Base-by-base conservation (phyloP, 2,113 vertebrate species). In the Xiphophorus hellerii region DNA sequence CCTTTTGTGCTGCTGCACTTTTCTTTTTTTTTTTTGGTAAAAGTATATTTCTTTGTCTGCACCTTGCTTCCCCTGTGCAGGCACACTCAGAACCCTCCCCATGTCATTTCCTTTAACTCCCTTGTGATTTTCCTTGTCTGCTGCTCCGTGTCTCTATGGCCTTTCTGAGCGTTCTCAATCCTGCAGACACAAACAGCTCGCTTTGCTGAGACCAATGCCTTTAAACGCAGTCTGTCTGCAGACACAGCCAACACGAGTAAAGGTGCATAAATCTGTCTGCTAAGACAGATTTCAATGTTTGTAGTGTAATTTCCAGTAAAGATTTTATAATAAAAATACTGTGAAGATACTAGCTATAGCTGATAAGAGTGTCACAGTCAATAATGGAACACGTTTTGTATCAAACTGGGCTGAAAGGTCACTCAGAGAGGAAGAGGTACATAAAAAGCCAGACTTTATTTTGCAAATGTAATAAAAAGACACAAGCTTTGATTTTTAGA, bases 111-210 rank as follows among this genome's bases (percentile, higher is more conserved):
- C 28, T 33, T 37, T 30, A 60, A 22, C 61, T 76, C 83, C 61
- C 74, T 67, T 62, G 75, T 80, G 44, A 70, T 62, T 62, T 80
- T 76, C 14, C 86, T 69, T 65, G 72, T 84, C 39, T 80, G 30
- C 80, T 78, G 84, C 78, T 67, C 66, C 22, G 54, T 65, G 14
- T 28, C 80, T 78, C 73, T 77, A 72, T 80, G 71, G 72, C 54
- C 63, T 66, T 83, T 44, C 76, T 62, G 77, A 78, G 74, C 9
- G 22, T 58, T 58, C 2, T n/a, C 86, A 83, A 88, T 90, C 84
- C 75, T 75, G 71, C 79, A 80, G 79, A 82, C 51, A 73, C 31
- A 30, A 27, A 8, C 17, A 37, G 62, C 2, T 39, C 22, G 48
- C 31, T 28, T 48, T 12, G 15, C 61, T 37, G 29, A 64, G 25